A percentile compares a stretch with the other conserved stretches of the same genome.
Conservation (phyloP, 2,113 vertebrate genomes). For the Clarias gariepinus region DNA sequence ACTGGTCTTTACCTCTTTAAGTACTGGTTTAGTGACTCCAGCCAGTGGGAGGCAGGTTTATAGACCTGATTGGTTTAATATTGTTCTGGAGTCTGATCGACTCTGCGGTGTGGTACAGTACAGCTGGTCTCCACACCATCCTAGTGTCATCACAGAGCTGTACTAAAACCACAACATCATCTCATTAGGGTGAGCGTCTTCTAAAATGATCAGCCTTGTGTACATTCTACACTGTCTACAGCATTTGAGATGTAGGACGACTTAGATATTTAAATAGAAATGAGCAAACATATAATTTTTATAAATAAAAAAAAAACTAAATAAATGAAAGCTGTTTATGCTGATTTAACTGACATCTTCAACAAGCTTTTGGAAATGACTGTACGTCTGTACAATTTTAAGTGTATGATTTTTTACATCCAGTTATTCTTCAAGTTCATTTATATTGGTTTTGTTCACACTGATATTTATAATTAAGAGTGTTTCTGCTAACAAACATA, state of each 20-base stretch:
- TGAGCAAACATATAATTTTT: neutral
- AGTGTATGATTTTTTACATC: neutral
- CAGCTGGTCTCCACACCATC: constrained; percentile 43
- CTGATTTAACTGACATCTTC: no score
- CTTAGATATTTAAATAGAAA: neutral
- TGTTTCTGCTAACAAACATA: no score
- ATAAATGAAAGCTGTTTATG: no score
- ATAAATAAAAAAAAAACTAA: no score
- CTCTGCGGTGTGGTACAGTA: constrained; percentile 45
- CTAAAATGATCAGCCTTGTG: neutral
- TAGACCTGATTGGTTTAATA: constrained; percentile 20
- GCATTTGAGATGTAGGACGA: neutral
- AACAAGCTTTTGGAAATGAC: no score
- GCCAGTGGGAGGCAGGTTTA: constrained; percentile 16
- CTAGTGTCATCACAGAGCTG: constrained; percentile 10
- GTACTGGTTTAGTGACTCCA: constrained; percentile 2
- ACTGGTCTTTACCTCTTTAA: constrained; percentile 1
- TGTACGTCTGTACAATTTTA: neutral
- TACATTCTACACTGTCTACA: neutral
- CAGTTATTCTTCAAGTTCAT: no score
- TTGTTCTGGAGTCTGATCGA: constrained; percentile 35
- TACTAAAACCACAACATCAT: constrained; percentile 40
- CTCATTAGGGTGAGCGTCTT: no score
- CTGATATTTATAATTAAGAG: no score
- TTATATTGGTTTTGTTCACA: no score